phyloP scores from a whole-genome alignment of 2,797 vertebrate genomes.

The Podarcis lilfordi region DNA sequence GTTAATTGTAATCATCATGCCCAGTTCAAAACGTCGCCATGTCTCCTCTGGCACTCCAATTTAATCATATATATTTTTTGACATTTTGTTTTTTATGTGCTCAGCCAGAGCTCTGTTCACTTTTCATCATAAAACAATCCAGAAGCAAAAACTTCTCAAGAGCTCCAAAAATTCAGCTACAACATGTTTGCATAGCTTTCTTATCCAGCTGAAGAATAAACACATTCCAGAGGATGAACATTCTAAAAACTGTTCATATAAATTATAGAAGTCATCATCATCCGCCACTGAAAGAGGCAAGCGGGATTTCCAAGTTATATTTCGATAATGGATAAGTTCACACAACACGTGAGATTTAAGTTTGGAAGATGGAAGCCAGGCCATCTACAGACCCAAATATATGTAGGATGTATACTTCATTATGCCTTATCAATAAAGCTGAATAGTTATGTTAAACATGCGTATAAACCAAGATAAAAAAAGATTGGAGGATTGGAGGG shows the following conservation, averaged over 20 bases:
- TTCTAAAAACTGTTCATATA: constrained; percentile 3
- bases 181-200: not conserved
- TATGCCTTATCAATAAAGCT: not conserved
- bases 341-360: not conserved
- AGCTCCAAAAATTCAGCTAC: not conserved
- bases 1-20: not conserved
- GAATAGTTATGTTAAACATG: not conserved
- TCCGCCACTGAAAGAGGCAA: not conserved
- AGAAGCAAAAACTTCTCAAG: not conserved
- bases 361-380: not conserved
- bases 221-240: constrained; percentile 20
- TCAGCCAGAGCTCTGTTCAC: not conserved
- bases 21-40: not conserved
- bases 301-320: not conserved
- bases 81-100: not conserved
- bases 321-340: not conserved
- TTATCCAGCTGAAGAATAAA: constrained; percentile 2
- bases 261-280: not conserved
- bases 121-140: not conserved
- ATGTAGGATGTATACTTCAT: not conserved
- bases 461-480: not conserved
- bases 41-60: not conserved
- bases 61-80: not conserved
- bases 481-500: not conserved
- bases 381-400: not conserved